Evolutionary conservation across 2,113 vertebrate genomes (phyloP), one percentile per base, ranked within the genome.

Genomic region (Glaucidium brasilianum): DNA sequence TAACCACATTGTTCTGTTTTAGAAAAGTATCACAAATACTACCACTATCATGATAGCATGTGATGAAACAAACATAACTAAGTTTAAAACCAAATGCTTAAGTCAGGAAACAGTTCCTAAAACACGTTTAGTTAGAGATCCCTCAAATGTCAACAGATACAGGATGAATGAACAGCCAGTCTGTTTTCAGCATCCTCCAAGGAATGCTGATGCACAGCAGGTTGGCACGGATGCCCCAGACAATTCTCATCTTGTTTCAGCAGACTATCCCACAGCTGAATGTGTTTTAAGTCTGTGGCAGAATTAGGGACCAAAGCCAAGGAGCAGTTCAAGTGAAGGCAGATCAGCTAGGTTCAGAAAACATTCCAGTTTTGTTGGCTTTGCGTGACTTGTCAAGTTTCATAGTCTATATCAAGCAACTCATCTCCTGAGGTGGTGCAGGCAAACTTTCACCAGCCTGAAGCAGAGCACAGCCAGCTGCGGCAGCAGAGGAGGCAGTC

Each of bases 151-250:
- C 87, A 94, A 89, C 63, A 95, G 82, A 89, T 7, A 82, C 3
- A 75, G 75, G 56, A 74, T 7, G 47, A 91, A 85, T 87, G 85
- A 91, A 84, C 80, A 91, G 56, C 43, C 80, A 75, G 73, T 11
- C 84, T 90, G 84, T 93, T 68, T 77, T 12, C 73, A 82, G 76
- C 84, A 79, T 41, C 53, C 73, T 92, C 77, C 56, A 63, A 78
- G 73, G 71, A 66, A 63, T 73, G 87, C 77, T 82, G 73, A 85
- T 34, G 58, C 91, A 91, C 80, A 93, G 84, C 53, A 85, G 52
- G 66, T 45, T 96, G 87, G 84, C 93, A 78, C 35, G 68, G 56
- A 68, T 23, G 34, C 69, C 93, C 87, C 94, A 95, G 66, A 94
- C 79, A 80, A 41, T 73, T 79, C 63, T 88, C 76, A 39, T 85